Evolutionary conservation across 2,113 vertebrate species (phyloP), one percentile per base, ranked within the genome.

Genomic region (Spermophilus dauricus): DNA sequence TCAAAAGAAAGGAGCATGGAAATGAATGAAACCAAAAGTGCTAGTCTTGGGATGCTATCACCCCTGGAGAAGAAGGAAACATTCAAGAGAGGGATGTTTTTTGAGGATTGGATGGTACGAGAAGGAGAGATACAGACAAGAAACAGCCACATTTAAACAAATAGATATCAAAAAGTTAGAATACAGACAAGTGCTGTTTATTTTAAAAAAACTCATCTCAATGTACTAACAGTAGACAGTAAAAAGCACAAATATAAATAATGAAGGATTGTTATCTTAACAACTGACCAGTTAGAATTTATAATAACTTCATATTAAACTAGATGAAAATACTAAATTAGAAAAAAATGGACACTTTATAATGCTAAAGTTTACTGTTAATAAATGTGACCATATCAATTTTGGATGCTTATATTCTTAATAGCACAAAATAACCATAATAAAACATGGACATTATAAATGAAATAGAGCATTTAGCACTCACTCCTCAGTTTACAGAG

Each of bases 321-420:
- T 53, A 82, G 65, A 75, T 34, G 8, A 82, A 94, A 85, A 14
- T 34, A 61, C 24, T 67, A 67, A 72, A 9, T 92, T 32, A 39
- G n/a, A 84, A 92, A 34, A 10, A 65, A 85, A 72, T 73, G 24
- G 3, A 84, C 30, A 48, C 13, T 84, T 67, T 81, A 61, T 34
- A 67, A 73, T 89, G 14, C 80, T 80, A 48, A 67, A 80, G 8
- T 77, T 92, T 92, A 65, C 85, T 89, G 48, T 80, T 89, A 8
- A 17, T 11, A 92, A 48, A 42, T 76, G 58, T 95, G 30, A 13
- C 22, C 22, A 20, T 67, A 65, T 14, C 17, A 72, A 32, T 72
- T 95, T 56, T 45, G 8, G 7, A 82, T 76, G 24, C 45, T 17
- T 73, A 1, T 53, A 72, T 67, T 92, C 28, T 4, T 61, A 84